These are phyloP conservation scores for Neoarius graeffei DNA, from an alignment of 2,113 vertebrate genomes.

Conservation along the genomic window DNA sequence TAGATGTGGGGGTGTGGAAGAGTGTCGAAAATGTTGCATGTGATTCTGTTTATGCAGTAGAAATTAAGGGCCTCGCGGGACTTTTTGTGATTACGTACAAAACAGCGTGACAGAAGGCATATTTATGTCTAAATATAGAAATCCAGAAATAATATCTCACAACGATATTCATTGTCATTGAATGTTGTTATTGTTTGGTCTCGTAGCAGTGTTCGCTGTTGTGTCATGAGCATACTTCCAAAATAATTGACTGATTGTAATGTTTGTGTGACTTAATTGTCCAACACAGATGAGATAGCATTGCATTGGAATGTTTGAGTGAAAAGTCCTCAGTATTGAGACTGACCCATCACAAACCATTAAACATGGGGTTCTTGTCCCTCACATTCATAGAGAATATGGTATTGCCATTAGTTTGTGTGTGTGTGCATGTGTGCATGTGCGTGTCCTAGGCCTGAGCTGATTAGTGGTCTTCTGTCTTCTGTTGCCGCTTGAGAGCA, in stretches of 20 bases:
- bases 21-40: conserved; percentile 7
- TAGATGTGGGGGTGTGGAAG: neutral
- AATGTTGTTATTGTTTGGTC: neutral
- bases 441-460: conserved; percentile 33
- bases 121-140: conserved; percentile 31
- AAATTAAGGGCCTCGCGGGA: neutral
- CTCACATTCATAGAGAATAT: conserved; percentile 30
- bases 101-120: conserved; percentile 5
- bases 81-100: neutral
- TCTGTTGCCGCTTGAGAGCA: conserved; percentile 38
- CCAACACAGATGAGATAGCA: neutral
- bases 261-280: conserved; percentile 14
- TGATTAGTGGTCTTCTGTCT: conserved; percentile 32
- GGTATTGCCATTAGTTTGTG: conserved; percentile 46
- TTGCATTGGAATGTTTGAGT: neutral
- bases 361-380: conserved; percentile 19
- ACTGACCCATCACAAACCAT: conserved; percentile 54
- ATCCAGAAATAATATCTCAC: conserved; percentile 18
- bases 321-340: neutral
- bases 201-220: neutral
- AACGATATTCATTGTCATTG: neutral
- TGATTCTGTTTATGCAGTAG: conserved; percentile 35
- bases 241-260: neutral
- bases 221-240: neutral
- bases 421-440: conserved; percentile 19